These are phyloP conservation scores for Lepidochrysops patricia DNA, from an alignment of 2,888 invertebrate genomes.

Conservation along the genomic window DNA sequence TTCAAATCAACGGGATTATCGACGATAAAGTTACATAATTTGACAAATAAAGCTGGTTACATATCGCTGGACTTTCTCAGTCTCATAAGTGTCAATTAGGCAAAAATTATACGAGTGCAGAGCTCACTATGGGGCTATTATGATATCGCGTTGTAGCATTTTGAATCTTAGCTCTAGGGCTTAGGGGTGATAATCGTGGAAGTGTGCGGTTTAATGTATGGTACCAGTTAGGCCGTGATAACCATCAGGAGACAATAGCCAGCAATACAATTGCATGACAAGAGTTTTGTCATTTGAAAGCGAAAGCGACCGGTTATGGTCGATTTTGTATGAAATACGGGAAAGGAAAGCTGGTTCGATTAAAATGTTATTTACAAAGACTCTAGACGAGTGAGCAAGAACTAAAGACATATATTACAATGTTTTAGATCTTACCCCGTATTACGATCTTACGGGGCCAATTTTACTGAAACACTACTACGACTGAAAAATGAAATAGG, in stretches of 20 bases:
- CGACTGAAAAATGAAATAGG: too few species aligned
- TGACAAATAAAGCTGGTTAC: constrained; percentile 16
- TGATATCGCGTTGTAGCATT: constrained; percentile 5
- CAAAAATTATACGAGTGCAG: constrained; percentile 28
- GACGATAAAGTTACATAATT: constrained; percentile 2
- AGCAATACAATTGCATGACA: constrained; percentile 19
- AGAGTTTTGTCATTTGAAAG: constrained; percentile 18
- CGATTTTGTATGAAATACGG: constrained; percentile 3
- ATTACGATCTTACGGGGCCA: too few species aligned
- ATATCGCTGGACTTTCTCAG: constrained; percentile 25
- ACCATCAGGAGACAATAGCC: constrained; percentile 35
- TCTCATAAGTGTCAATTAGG: constrained; percentile 39
- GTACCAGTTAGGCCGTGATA: constrained; percentile 32
- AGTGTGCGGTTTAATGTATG: not conserved
- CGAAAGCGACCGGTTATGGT: constrained; percentile 13
- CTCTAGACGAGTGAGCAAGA: not conserved
- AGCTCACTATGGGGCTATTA: constrained; percentile 33
- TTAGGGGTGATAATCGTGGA: not conserved
- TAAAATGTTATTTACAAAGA: not conserved
- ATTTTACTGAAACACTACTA: too few species aligned
- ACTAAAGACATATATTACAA: too few species aligned
- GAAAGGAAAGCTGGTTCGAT: not conserved
- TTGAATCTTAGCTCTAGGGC: not conserved
- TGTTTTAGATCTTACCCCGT: too few species aligned
- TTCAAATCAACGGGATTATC: not conserved